Conservation (phyloP, 2,888 invertebrate species). For the Parnassius apollo region DNA sequence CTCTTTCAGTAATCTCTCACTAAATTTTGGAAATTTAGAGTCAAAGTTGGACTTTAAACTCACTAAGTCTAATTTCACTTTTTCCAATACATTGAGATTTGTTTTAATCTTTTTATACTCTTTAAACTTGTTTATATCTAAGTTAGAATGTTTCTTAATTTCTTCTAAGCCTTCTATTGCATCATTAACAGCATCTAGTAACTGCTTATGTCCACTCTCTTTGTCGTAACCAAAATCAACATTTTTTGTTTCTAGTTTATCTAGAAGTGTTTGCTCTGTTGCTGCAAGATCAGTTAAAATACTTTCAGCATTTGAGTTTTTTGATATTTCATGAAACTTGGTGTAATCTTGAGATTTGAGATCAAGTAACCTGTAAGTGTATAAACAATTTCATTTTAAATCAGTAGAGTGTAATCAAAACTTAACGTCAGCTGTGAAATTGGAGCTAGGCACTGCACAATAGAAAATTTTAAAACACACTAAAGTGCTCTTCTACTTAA, state of each 20-base stretch:
- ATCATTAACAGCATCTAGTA: constrained; percentile 66
- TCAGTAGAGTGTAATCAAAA: no score
- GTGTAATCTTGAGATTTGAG: constrained; percentile 50
- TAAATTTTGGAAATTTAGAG: constrained; percentile 57
- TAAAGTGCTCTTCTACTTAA: no score
- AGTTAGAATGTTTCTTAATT: constrained; percentile 62
- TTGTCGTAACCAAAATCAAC: constrained; percentile 66
- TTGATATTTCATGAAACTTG: constrained; percentile 51
- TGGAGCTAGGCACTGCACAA: no score
- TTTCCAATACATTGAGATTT: constrained; percentile 47
- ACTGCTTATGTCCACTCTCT: constrained; percentile 57
- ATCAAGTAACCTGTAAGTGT: constrained; percentile 55
- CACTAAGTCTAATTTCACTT: constrained; percentile 53
- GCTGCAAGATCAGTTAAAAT: constrained; percentile 44
- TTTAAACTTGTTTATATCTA: constrained; percentile 54
- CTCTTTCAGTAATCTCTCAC: constrained; percentile 59
- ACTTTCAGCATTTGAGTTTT: constrained; percentile 44
- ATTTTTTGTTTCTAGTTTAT: constrained; percentile 59
- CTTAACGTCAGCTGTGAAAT: no score
- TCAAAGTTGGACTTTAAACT: constrained; percentile 57
- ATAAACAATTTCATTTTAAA: not conserved
- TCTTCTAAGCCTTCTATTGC: constrained; percentile 62
- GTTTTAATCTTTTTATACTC: constrained; percentile 50
- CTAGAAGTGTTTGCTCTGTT: constrained; percentile 51
- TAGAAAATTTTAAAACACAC: no score